phyloP scores from a whole-genome alignment of 1,140 invertebrate genomes.

The Meloidogyne chitwoodi region DNA sequence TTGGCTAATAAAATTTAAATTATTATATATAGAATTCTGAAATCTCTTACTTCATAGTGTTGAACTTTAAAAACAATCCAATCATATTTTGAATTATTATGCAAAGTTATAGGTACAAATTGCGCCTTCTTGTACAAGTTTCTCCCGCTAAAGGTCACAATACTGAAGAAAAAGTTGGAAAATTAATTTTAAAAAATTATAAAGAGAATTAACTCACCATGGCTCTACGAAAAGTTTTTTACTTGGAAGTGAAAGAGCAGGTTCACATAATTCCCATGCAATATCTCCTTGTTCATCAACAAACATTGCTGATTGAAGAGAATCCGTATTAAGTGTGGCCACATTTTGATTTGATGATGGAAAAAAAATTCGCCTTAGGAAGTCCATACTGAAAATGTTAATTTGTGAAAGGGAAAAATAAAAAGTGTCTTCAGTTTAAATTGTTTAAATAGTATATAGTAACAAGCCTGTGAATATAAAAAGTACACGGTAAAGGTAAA shows the following conservation, averaged over 20 bases:
- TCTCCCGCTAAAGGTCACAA: background rate
- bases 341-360: background rate
- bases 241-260: background rate
- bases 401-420: too few relatives aligned
- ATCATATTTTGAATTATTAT: background rate
- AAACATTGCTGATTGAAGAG: background rate
- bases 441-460: too few relatives aligned
- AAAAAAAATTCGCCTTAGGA: background rate
- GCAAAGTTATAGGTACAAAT: background rate
- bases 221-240: background rate
- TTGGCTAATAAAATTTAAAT: background rate
- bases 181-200: background rate
- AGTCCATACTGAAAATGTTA: background rate
- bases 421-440: too few relatives aligned
- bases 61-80: background rate
- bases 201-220: background rate
- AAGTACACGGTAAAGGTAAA: too few relatives aligned
- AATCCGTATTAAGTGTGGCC: background rate
- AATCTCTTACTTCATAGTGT: background rate
- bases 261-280: background rate
- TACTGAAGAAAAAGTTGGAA: background rate
- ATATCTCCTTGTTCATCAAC: background rate
- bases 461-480: too few relatives aligned
- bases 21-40: background rate
- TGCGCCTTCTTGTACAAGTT: background rate